Evolutionary conservation across 2,797 vertebrate genomes (phyloP).

Genomic region (Hozukius guyotensis): DNA sequence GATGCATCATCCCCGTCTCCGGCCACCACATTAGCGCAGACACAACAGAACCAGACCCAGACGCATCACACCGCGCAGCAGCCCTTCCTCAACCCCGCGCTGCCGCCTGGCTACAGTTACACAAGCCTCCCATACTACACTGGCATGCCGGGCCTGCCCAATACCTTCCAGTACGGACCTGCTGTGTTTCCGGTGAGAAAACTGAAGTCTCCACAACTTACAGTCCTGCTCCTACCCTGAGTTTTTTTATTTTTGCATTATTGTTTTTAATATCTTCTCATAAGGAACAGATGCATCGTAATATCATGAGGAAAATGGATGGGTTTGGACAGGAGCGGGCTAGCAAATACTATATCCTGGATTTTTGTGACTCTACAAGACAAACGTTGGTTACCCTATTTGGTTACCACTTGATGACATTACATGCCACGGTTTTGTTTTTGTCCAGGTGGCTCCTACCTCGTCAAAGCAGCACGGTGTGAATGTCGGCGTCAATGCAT

Average conservation of each 20-base stretch:
- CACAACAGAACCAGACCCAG: slow-evolving; percentile 96
- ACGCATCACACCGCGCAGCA: slow-evolving; percentile 96
- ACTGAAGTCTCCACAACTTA: background rate
- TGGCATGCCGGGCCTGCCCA: slow-evolving; percentile 96
- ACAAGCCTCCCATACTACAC: slow-evolving; percentile 99
- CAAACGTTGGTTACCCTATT: background rate
- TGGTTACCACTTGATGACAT: background rate
- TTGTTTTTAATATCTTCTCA: background rate
- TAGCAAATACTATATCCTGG: background rate
- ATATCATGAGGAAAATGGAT: background rate
- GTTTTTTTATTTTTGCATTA: too few relatives aligned
- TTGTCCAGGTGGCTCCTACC: slow-evolving; percentile 93
- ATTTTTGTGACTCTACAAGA: background rate
- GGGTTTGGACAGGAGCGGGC: background rate
- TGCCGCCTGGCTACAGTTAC: slow-evolving; percentile 99
- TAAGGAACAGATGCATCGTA: background rate
- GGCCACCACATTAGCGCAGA: slow-evolving; percentile 95
- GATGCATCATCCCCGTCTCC: slow-evolving; percentile 95
- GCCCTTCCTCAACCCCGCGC: slow-evolving; percentile 95
- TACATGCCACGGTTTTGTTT: background rate
- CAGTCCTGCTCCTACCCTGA: background rate
- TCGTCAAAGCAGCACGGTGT: slow-evolving; percentile 99
- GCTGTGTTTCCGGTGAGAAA: slow-evolving; percentile 97
- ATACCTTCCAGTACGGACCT: slow-evolving; percentile 98
- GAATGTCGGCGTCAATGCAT: slow-evolving; percentile 95